phyloP scores from a whole-genome alignment of 2,888 invertebrate species.

The Eupithecia dodoneata region DNA sequence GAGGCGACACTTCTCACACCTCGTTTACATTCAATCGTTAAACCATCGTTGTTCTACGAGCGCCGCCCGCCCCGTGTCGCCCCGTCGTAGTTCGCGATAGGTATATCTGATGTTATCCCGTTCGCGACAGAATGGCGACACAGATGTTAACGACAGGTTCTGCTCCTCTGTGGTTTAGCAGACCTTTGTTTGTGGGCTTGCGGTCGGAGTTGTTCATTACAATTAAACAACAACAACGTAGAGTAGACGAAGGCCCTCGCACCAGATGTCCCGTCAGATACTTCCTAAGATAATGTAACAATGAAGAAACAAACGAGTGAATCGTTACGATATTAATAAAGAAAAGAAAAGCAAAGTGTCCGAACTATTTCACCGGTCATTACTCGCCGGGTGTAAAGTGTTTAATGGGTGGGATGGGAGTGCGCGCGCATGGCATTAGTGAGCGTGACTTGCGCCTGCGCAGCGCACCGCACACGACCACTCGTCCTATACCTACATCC shows the following conservation, averaged over 20 bases:
- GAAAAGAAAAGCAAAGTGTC: background rate
- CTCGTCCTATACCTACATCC: background rate
- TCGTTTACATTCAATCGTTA: conserved; percentile 1
- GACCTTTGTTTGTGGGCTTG: background rate
- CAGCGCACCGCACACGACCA: background rate
- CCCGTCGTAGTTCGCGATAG: background rate
- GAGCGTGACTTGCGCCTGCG: conserved; percentile 57
- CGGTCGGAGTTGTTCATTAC: background rate
- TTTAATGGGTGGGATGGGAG: conserved; percentile 35
- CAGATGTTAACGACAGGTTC: background rate
- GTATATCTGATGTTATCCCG: background rate
- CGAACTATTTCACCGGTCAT: conserved; percentile 9
- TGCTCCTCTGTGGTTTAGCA: too few species aligned
- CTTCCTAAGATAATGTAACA: too few species aligned
- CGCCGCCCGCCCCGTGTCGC: too few species aligned
- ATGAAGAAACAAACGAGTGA: too few species aligned
- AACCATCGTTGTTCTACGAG: too few species aligned
- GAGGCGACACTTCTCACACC: background rate
- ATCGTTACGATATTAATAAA: background rate
- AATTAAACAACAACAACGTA: background rate
- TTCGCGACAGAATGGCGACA: background rate
- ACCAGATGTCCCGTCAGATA: too few species aligned
- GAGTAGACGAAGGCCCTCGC: background rate
- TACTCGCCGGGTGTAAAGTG: conserved; percentile 23
- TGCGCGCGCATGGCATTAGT: conserved; percentile 50